A percentile compares a stretch with the other conserved stretches of the same genome.
phyloP scores from a whole-genome alignment of 53 echinoderm and acorn worm genomes.

The Temnopleurus reevesii region DNA sequence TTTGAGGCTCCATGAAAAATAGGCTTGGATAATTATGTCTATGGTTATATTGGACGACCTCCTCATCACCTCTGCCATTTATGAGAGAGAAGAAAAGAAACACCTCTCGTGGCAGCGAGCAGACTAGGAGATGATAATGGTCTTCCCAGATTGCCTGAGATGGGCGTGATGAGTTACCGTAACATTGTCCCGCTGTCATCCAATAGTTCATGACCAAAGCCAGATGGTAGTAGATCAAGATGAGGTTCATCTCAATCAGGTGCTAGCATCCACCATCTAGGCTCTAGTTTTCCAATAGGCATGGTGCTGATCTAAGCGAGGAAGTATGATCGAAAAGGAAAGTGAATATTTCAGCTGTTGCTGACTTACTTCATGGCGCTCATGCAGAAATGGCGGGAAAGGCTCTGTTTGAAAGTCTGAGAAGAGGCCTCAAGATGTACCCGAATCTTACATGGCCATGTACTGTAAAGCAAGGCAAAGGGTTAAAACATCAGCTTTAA shows the following conservation, averaged over 20 bases:
- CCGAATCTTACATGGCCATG: background rate
- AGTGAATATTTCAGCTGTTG: background rate
- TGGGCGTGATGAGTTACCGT: background rate
- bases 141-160: slow-evolving; percentile 3
- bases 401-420: background rate
- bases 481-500: slow-evolving; percentile 3
- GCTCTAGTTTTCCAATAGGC: background rate
- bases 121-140: background rate
- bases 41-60: background rate
- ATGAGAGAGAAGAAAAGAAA: background rate
- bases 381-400: background rate
- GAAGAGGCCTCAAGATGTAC: background rate
- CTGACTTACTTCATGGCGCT: background rate
- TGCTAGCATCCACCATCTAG: background rate
- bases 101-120: background rate
- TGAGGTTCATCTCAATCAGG: background rate
- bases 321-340: background rate
- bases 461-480: background rate
- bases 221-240: background rate
- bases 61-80: slow-evolving; percentile 35
- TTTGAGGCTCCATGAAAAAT: background rate
- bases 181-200: background rate
- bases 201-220: background rate
- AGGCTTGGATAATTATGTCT: slow-evolving; percentile 2
- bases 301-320: background rate